Conservation (phyloP, 2,888 invertebrate species). For the Ischnus inquisitorius region DNA sequence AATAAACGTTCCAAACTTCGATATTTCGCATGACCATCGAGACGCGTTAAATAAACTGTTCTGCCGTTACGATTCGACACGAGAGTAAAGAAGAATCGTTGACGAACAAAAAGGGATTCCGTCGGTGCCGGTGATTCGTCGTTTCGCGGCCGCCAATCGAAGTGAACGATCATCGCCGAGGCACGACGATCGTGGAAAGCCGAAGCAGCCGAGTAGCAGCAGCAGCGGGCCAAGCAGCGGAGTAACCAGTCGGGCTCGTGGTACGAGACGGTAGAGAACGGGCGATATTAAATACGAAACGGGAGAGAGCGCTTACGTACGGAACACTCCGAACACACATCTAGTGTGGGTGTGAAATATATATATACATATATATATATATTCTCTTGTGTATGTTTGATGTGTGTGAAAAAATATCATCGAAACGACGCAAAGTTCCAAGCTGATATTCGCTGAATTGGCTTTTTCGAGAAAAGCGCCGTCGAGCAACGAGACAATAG, state of each 20-base stretch:
- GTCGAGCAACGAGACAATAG: not conserved
- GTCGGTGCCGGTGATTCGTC: slow-evolving; percentile 64
- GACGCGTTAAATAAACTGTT: not conserved
- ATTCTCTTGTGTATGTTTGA: slow-evolving; percentile 6
- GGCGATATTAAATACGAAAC: slow-evolving; percentile 16
- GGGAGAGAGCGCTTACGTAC: slow-evolving; percentile 6
- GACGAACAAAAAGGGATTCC: slow-evolving; percentile 41
- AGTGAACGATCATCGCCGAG: slow-evolving; percentile 67
- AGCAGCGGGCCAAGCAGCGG: slow-evolving; percentile 52
- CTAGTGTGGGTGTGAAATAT: slow-evolving; percentile 23
- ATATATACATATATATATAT: slow-evolving; percentile 6
- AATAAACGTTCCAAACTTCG: not conserved
- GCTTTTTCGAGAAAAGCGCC: not conserved
- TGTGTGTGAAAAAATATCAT: slow-evolving; percentile 5
- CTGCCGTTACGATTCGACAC: not conserved
- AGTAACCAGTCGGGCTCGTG: slow-evolving; percentile 66
- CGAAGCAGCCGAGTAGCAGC: slow-evolving; percentile 61
- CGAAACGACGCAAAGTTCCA: slow-evolving; percentile 9
- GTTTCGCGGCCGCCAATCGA: slow-evolving; percentile 68
- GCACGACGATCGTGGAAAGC: slow-evolving; percentile 57
- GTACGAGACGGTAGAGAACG: slow-evolving; percentile 65
- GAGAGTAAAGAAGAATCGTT: not conserved
- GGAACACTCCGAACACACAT: slow-evolving; percentile 6
- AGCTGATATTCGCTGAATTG: not conserved
- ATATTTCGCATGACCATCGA: not conserved